Evolutionary conservation across 2,888 invertebrate species (phyloP).

Genomic region (Yponomeuta sedellus): DNA sequence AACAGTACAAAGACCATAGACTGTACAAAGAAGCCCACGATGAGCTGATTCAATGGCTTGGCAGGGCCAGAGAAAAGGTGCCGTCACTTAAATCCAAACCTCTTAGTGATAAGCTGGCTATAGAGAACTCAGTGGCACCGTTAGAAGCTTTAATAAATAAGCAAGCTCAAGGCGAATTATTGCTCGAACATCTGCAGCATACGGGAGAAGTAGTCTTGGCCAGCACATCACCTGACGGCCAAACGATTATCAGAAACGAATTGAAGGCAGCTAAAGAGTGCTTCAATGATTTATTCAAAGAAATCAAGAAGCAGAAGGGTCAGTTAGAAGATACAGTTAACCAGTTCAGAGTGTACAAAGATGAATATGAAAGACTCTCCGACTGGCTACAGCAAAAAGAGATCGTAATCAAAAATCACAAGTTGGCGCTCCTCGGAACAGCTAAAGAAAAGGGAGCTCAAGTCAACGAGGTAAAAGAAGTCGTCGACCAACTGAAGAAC

Average conservation of each 20-base stretch:
- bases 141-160: conserved; percentile 90
- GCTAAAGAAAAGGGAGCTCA: conserved; percentile 90
- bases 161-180: conserved; percentile 91
- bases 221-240: conserved; percentile 87
- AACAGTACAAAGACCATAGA: conserved; percentile 91
- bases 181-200: conserved; percentile 91
- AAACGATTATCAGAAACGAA: conserved; percentile 88
- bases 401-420: conserved; percentile 92
- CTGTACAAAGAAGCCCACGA: conserved; percentile 94
- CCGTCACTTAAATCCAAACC: conserved; percentile 90
- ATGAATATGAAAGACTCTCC: conserved; percentile 92
- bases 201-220: conserved; percentile 91
- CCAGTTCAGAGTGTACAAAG: conserved; percentile 94
- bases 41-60: conserved; percentile 92
- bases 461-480: conserved; percentile 86
- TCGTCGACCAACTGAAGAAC: conserved; percentile 83
- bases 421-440: conserved; percentile 86
- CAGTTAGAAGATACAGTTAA: conserved; percentile 87
- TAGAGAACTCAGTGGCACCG: conserved; percentile 92
- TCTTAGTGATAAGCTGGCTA: conserved; percentile 89
- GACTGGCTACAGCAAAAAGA: conserved; percentile 96
- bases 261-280: conserved; percentile 90
- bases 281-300: conserved; percentile 89
- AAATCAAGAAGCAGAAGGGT: conserved; percentile 89
- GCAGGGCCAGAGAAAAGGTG: conserved; percentile 90